A percentile compares a stretch with the other conserved stretches of the same genome.
Evolutionary conservation across 2,113 vertebrate genomes (phyloP).

Genomic region (Glaucidium brasilianum): DNA sequence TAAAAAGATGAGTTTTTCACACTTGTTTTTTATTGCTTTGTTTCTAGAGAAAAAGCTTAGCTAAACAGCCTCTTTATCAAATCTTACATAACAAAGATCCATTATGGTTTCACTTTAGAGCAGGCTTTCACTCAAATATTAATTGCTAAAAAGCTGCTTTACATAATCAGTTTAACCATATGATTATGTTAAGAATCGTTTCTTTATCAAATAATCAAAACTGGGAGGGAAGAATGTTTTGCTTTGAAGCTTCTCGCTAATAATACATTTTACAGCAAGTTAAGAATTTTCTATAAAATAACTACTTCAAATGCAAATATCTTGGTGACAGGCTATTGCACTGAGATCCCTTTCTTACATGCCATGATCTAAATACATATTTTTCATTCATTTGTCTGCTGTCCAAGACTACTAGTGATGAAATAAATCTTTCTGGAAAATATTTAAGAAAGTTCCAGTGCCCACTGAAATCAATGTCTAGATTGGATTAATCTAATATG

Average conservation of each 20-base stretch:
- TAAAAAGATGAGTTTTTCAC: not conserved
- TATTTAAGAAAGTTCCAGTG: not conserved
- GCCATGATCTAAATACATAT: not conserved
- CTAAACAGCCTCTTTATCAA: not conserved
- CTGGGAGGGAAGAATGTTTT: not conserved
- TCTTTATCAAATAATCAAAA: slow-evolving; percentile 45
- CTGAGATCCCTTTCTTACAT: not conserved
- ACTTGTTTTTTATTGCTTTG: not conserved
- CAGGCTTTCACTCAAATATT: slow-evolving; percentile 30
- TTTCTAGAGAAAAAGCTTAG: not conserved
- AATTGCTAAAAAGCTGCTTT: slow-evolving; percentile 53
- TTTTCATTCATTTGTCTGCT: slow-evolving; percentile 41
- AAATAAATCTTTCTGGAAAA: slow-evolving; percentile 43
- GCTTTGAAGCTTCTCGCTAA: slow-evolving; percentile 26
- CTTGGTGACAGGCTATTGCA: not conserved
- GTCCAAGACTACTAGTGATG: slow-evolving; percentile 33
- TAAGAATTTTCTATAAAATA: not conserved
- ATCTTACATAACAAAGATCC: slow-evolving; percentile 18
- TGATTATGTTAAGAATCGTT: slow-evolving; percentile 40
- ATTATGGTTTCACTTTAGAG: slow-evolving; percentile 9
- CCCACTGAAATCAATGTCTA: not conserved
- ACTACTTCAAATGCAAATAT: not conserved
- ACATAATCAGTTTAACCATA: slow-evolving; percentile 37
- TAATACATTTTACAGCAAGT: not conserved
- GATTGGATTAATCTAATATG: not conserved